Evolutionary conservation across 30 jellyfish, hydroid and myxozoan genomes (phyloP).

Genomic region (Aurelia coerulea): DNA sequence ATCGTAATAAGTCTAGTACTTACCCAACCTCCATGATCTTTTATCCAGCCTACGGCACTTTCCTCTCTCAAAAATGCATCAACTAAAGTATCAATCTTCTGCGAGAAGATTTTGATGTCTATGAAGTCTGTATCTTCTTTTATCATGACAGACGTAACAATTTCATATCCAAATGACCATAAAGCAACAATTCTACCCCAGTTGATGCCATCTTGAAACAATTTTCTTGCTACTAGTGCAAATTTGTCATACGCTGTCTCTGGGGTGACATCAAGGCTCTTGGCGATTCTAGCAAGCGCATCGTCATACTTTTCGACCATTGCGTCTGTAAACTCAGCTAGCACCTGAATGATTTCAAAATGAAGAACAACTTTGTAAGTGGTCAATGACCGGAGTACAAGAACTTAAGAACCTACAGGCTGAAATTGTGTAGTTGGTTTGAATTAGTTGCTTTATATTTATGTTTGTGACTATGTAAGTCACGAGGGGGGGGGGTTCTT

Average conservation of each 20-base stretch:
- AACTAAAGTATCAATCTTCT: constrained; percentile 59
- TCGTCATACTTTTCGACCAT: no score
- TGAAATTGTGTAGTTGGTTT: no score
- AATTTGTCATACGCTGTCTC: constrained; percentile 74
- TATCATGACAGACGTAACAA: constrained; percentile 74
- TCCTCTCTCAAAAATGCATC: constrained; percentile 68
- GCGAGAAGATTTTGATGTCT: constrained; percentile 64
- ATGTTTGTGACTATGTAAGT: no score
- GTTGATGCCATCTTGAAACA: constrained; percentile 72
- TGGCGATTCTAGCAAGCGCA: constrained; percentile 57
- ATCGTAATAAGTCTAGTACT: neutral
- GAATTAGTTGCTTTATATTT: no score
- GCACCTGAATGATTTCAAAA: no score
- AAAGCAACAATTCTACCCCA: constrained; percentile 97
- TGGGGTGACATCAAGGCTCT: constrained; percentile 62
- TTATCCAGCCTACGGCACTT: constrained; percentile 82
- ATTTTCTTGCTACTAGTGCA: constrained; percentile 83
- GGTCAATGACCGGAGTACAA: no score
- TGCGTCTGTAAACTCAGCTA: no score
- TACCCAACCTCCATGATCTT: constrained; percentile 95
- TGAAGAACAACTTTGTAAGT: no score
- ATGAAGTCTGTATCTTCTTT: constrained; percentile 48
- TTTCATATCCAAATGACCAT: constrained; percentile 91
- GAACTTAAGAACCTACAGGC: no score
- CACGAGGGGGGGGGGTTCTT: no score